Evolutionary conservation across 2,113 vertebrate species (phyloP), one percentile per base, ranked within the genome.

Genomic region (Dissostichus mawsoni): DNA sequence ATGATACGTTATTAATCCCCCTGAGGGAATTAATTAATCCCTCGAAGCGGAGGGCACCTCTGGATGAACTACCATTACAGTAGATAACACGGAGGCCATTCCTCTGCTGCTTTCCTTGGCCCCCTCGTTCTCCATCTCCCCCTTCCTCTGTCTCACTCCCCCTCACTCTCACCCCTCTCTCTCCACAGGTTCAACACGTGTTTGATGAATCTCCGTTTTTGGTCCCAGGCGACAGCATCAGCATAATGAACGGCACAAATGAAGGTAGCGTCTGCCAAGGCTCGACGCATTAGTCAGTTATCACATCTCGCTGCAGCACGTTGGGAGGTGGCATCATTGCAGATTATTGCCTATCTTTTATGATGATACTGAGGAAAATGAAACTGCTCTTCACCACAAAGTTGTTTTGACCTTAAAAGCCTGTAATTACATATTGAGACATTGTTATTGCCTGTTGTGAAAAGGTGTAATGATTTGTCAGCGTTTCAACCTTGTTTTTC

Each of bases 171-270:
- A 36, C 36, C 36, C n/a, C 53, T 62, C 59, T 23, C 53, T 62
- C 59, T 65, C 48, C 44, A 16, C 82, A 99, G 98, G 97, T 99
- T 70, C 94, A 92, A 81, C 93, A 94, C 29, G 93, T 98, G 89
- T 98, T 99, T 89, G 95, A 96, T 29, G 95, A 97, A n/a, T 99
- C 97, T 74, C 97, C 98, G 0, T 99, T 99, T 89, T 86, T 96
- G 66, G 97, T 98, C 77, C 96, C 96, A 85, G 92, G 96, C 81
- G 84, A 97, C 80, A 95, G 97, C 52, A 97, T 99, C 91, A 95
- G 95, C 92, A 96, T 99, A 85, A 96, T 99, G 96, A 95, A 98
- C 0, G 98, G 98, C 76, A 96, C 96, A 17, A 93, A 95, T 61
- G 98, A 99, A 98, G 98, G 98, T 99, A 82, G 3, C 41, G 63